Evolutionary conservation across 2,797 vertebrate species (phyloP).

Genomic region (Enteromius trimaculatus): DNA sequence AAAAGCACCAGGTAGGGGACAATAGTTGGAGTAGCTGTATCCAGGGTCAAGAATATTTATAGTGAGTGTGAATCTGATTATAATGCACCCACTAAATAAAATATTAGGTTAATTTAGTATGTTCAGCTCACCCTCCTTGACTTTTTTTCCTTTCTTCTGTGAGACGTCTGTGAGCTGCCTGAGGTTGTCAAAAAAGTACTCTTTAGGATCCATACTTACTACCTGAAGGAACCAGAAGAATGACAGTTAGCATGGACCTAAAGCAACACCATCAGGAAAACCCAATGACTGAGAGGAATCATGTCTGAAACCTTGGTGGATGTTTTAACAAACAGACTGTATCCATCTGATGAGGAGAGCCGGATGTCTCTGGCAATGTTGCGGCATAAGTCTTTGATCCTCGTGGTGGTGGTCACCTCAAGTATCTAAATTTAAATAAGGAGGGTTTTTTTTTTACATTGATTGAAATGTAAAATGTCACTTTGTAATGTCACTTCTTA

Average conservation of each 20-base stretch:
- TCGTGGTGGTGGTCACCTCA: slow-evolving; percentile 84
- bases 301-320: slow-evolving; percentile 80
- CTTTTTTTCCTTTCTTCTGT: slow-evolving; percentile 80
- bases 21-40: slow-evolving; percentile 33
- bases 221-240: slow-evolving; percentile 71
- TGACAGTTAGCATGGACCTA: neutral
- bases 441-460: neutral
- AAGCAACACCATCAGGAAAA: neutral
- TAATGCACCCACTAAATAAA: neutral
- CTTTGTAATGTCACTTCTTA: slow-evolving; percentile 61
- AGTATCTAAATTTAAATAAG: slow-evolving; percentile 74
- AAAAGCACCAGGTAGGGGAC: slow-evolving; percentile 84
- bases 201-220: slow-evolving; percentile 83
- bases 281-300: neutral
- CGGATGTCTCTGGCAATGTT: slow-evolving; percentile 75
- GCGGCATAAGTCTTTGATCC: slow-evolving; percentile 81
- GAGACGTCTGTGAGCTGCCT: slow-evolving; percentile 79
- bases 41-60: neutral
- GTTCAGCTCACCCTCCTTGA: slow-evolving; percentile 81
- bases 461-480: neutral
- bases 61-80: slow-evolving; percentile 11
- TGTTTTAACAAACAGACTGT: slow-evolving; percentile 91
- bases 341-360: slow-evolving; percentile 87
- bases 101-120: neutral
- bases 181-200: slow-evolving; percentile 93